A percentile compares a stretch with the other conserved stretches of the same genome.
Conservation (phyloP, 2,888 invertebrate genomes). For the Pammene fasciana region DNA sequence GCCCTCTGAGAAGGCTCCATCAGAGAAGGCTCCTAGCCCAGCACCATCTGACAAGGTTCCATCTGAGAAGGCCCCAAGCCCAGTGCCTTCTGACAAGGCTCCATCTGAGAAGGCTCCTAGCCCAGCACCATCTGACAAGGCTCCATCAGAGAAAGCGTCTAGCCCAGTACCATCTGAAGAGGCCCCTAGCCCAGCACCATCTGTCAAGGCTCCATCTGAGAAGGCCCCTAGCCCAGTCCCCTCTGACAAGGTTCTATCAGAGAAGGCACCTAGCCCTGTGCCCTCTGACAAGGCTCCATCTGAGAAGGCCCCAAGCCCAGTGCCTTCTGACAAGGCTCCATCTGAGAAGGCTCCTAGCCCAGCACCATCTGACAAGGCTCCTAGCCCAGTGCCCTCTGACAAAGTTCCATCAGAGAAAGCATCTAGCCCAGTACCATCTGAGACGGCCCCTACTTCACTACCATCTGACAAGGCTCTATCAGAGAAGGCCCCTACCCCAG, state of each 20-base stretch:
- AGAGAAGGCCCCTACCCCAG: background rate
- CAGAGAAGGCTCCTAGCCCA: constrained; percentile 43
- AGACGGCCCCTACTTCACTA: background rate
- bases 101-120: constrained; percentile 30
- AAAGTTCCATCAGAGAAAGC: constrained; percentile 1
- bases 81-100: background rate
- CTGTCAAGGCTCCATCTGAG: background rate
- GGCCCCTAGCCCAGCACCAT: background rate
- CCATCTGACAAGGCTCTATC: constrained; percentile 37
- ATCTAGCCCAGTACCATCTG: background rate
- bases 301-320: constrained; percentile 26
- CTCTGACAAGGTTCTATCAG: background rate
- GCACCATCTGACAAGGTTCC: constrained; percentile 17
- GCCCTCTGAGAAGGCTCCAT: constrained; percentile 15
- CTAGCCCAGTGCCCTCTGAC: constrained; percentile 2
- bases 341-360: background rate
- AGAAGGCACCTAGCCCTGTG: constrained; percentile 21
- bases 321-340: constrained; percentile 18
- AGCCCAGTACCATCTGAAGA: constrained; percentile 3
- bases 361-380: background rate
- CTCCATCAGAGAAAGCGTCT: background rate
- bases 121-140: constrained; percentile 25
- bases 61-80: constrained; percentile 33
- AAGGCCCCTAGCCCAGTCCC: background rate
- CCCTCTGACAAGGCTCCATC: constrained; percentile 12